A percentile compares a stretch with the other conserved stretches of the same genome.
Conservation (phyloP, 2,797 vertebrate species). For the Sciurus carolinensis region DNA sequence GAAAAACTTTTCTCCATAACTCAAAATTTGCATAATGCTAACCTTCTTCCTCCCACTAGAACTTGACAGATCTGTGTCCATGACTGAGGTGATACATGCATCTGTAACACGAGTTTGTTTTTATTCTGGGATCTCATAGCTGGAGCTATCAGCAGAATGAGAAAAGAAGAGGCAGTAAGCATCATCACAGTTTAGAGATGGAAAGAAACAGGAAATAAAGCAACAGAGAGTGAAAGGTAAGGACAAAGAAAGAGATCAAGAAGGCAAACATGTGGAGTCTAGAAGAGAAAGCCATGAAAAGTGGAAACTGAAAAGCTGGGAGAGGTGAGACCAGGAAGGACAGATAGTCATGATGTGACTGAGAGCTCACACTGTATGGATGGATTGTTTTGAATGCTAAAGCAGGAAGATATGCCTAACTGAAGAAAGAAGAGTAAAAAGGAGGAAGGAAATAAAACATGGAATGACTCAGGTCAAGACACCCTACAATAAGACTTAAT, state of each 20-base stretch:
- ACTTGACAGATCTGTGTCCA: neutral
- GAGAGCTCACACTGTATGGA: neutral
- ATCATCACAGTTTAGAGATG: neutral
- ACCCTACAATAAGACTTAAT: neutral
- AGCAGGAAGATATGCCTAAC: neutral
- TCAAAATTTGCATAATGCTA: slow-evolving; percentile 47
- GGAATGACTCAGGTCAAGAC: neutral
- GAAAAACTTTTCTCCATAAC: slow-evolving; percentile 11
- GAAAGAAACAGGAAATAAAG: neutral
- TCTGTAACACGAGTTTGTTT: neutral
- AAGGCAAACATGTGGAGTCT: neutral
- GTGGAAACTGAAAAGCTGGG: neutral
- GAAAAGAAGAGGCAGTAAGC: too few species aligned
- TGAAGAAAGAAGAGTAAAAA: neutral
- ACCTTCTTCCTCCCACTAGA: neutral
- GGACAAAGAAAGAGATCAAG: neutral
- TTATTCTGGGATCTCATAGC: neutral
- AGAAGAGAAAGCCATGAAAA: neutral
- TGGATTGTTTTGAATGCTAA: neutral
- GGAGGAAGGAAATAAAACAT: neutral
- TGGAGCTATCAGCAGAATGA: neutral
- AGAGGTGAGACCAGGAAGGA: neutral
- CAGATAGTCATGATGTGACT: neutral
- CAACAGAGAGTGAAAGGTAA: neutral
- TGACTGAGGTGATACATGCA: neutral